These are phyloP conservation scores for Liodrosophila aerea DNA, from an alignment of 2,888 invertebrate genomes.

Conservation along the genomic window DNA sequence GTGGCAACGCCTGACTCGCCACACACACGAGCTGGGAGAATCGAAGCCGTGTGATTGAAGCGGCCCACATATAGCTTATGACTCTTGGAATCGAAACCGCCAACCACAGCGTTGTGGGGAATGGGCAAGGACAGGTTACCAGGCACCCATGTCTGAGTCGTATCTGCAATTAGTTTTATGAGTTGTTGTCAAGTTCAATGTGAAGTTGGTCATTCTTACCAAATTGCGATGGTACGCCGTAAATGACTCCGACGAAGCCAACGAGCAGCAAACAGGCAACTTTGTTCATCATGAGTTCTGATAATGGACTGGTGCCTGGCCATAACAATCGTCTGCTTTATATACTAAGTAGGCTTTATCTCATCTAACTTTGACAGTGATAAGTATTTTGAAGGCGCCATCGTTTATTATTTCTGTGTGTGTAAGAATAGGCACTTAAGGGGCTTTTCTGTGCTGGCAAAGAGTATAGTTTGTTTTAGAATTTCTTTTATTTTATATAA, in stretches of 20 bases:
- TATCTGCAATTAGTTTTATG: neutral
- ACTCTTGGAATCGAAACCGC: conserved; percentile 52
- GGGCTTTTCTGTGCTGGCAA: too few relatives aligned
- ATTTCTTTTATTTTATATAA: too few relatives aligned
- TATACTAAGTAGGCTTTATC: neutral
- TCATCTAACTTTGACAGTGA: neutral
- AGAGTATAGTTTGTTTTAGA: too few relatives aligned
- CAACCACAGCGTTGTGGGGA: conserved; percentile 36
- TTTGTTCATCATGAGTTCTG: conserved; percentile 9
- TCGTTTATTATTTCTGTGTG: too few relatives aligned
- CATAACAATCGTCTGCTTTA: too few relatives aligned
- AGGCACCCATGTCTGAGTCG: conserved; percentile 37
- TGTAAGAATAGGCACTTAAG: too few relatives aligned
- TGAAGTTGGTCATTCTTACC: neutral
- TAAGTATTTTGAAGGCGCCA: neutral
- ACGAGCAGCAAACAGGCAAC: conserved; percentile 3
- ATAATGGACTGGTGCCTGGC: conserved; percentile 1
- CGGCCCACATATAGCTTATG: conserved; percentile 50
- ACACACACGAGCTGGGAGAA: conserved; percentile 49
- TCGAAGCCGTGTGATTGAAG: conserved; percentile 6
- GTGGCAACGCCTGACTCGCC: conserved; percentile 44
- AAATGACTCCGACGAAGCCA: conserved; percentile 4
- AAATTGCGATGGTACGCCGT: conserved; percentile 9
- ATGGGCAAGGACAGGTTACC: conserved; percentile 45
- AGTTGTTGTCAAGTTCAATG: neutral